Evolutionary conservation across 1,140 invertebrate genomes (phyloP).

Genomic region (Rhynchophorus ferrugineus): DNA sequence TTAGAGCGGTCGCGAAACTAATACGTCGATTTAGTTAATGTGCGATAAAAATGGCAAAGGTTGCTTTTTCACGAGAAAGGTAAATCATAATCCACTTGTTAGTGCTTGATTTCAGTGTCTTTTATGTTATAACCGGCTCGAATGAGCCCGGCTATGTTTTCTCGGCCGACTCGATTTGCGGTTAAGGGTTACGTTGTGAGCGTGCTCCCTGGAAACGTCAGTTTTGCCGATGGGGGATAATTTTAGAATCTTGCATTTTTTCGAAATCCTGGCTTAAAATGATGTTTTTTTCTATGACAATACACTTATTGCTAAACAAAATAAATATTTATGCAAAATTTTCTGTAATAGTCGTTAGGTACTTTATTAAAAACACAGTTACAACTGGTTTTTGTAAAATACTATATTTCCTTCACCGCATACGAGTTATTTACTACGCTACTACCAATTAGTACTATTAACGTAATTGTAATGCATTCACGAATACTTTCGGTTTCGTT

Average conservation of each 20-base stretch:
- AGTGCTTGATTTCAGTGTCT: slow-evolving; percentile 3
- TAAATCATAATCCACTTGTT: slow-evolving; percentile 38
- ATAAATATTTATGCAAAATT: no score
- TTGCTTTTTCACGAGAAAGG: slow-evolving; percentile 60
- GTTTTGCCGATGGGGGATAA: slow-evolving; percentile 9
- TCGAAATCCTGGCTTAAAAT: not conserved
- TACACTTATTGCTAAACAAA: no score
- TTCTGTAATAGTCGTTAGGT: not conserved
- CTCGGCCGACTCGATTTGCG: slow-evolving; percentile 4
- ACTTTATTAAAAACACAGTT: not conserved
- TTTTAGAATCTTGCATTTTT: not conserved
- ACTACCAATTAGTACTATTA: slow-evolving; percentile 14
- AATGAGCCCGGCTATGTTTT: not conserved
- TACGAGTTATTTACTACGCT: slow-evolving; percentile 12
- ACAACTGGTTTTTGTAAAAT: not conserved
- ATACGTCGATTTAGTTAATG: slow-evolving; percentile 53
- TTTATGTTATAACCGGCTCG: not conserved
- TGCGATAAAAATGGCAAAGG: slow-evolving; percentile 59
- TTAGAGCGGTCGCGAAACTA: slow-evolving; percentile 39
- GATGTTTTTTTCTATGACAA: not conserved
- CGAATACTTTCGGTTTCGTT: not conserved
- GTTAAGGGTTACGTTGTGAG: slow-evolving; percentile 7
- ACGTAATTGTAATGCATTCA: slow-evolving; percentile 7
- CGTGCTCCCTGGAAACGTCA: slow-evolving; percentile 16
- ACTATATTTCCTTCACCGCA: not conserved